A percentile compares a stretch with the other conserved stretches of the same genome.
phyloP scores from a whole-genome alignment of 2,113 vertebrate species.

The Montifringilla adamsi region DNA sequence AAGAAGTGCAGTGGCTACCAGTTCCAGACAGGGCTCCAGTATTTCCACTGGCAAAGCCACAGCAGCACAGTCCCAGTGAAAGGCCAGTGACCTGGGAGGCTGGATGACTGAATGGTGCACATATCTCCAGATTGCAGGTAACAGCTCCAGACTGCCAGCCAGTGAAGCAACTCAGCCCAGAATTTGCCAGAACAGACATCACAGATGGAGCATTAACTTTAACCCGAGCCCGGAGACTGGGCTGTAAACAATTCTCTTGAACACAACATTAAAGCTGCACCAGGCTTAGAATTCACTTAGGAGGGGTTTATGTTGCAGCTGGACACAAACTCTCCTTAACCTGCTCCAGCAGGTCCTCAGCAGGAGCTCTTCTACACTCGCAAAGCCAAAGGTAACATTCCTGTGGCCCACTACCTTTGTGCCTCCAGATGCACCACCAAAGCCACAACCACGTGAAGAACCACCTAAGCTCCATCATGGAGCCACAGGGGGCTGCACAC shows the following conservation, averaged over 20 bases:
- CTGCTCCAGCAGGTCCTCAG: background rate
- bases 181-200: accelerated
- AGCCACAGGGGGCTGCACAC: background rate
- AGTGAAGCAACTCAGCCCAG: accelerated
- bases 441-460: accelerated
- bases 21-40: background rate
- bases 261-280: background rate
- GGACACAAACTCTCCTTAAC: background rate
- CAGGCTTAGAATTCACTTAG: background rate
- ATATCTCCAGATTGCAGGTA: background rate
- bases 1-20: slow-evolving; percentile 49
- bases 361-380: background rate
- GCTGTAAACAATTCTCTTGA: background rate
- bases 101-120: accelerated
- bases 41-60: background rate
- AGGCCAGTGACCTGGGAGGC: background rate
- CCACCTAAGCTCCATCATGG: accelerated
- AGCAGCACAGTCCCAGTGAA: accelerated
- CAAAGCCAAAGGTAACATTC: accelerated
- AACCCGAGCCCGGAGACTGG: background rate
- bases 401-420: accelerated
- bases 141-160: background rate
- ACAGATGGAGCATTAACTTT: accelerated
- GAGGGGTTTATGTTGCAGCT: background rate
- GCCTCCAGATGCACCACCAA: too few species aligned